A percentile compares a stretch with the other conserved stretches of the same genome.
These are phyloP conservation scores for Lysandra bellargus DNA, from an alignment of 2,888 invertebrate species.

Conservation along the genomic window DNA sequence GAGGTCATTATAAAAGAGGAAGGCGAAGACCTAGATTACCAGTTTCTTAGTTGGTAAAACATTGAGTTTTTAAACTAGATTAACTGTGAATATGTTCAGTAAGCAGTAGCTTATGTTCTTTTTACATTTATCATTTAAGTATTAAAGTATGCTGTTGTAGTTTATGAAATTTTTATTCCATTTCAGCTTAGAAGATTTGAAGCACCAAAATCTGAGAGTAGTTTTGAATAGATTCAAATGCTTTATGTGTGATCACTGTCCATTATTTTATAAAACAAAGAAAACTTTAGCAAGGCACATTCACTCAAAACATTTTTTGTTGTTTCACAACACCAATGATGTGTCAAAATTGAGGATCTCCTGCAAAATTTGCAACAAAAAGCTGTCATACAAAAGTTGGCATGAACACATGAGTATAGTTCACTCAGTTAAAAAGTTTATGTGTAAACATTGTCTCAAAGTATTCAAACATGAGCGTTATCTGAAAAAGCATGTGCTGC, in stretches of 20 bases:
- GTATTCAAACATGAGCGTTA: constrained; percentile 41
- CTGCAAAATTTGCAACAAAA: constrained; percentile 42
- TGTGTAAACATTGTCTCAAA: constrained; percentile 38
- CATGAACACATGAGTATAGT: constrained; percentile 44
- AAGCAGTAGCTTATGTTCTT: too few species aligned
- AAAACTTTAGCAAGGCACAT: not conserved
- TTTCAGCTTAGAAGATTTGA: constrained; percentile 15
- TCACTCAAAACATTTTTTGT: constrained; percentile 13
- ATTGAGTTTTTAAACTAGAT: too few species aligned
- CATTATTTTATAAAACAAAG: constrained; percentile 10
- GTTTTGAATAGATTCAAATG: constrained; percentile 8
- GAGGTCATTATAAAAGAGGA: not conserved
- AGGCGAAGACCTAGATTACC: not conserved
- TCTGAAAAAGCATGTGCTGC: constrained; percentile 40
- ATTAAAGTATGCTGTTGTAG: not conserved
- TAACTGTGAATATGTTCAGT: too few species aligned
- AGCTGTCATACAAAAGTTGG: constrained; percentile 44
- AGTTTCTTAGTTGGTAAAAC: not conserved
- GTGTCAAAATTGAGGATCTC: constrained; percentile 33
- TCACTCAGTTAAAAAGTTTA: constrained; percentile 36
- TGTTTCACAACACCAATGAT: not conserved
- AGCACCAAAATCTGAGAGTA: not conserved
- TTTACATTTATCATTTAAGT: too few species aligned
- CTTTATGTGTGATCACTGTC: constrained; percentile 11
- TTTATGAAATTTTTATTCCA: not conserved